A percentile compares a stretch with the other conserved stretches of the same genome.
Evolutionary conservation across 2,888 invertebrate species (phyloP).

Genomic region (Exephanes ischioxanthus): DNA sequence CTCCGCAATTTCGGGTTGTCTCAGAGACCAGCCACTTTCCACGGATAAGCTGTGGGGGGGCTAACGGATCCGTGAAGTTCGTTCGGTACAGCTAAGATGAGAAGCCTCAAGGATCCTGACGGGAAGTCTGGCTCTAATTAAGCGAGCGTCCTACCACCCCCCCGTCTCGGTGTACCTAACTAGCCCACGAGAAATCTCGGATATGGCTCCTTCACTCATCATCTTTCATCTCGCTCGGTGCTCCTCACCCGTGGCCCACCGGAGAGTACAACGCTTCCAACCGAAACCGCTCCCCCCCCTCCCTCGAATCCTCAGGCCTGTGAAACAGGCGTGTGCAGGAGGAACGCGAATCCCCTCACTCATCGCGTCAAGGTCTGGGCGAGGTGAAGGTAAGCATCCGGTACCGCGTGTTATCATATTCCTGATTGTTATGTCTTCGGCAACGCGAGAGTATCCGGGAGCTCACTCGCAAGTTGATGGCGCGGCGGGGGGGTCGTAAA

Average conservation of each 20-base stretch:
- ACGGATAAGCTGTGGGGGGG: conserved; percentile 82
- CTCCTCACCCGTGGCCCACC: conserved; percentile 25
- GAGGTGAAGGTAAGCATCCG: conserved; percentile 80
- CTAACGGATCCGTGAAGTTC: conserved; percentile 75
- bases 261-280: conserved; percentile 34
- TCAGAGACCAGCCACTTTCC: conserved; percentile 82
- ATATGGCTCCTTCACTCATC: conserved; percentile 80
- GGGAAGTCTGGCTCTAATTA: conserved; percentile 85
- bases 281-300: background rate
- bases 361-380: conserved; percentile 64
- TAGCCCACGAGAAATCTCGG: conserved; percentile 64
- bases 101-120: conserved; percentile 84
- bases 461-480: conserved; percentile 19
- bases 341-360: conserved; percentile 46
- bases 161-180: conserved; percentile 67
- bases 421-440: conserved; percentile 83
- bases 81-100: conserved; percentile 70
- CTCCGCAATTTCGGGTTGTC: conserved; percentile 80
- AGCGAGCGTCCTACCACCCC: conserved; percentile 79
- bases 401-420: conserved; percentile 83
- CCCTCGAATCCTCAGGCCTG: conserved; percentile 2
- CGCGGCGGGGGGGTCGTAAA: background rate
- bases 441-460: conserved; percentile 56
- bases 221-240: conserved; percentile 78
- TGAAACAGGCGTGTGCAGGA: conserved; percentile 27